Evolutionary conservation across 2,797 vertebrate species (phyloP), one percentile per base, ranked within the genome.

Genomic region (Catostomus latipinnis): DNA sequence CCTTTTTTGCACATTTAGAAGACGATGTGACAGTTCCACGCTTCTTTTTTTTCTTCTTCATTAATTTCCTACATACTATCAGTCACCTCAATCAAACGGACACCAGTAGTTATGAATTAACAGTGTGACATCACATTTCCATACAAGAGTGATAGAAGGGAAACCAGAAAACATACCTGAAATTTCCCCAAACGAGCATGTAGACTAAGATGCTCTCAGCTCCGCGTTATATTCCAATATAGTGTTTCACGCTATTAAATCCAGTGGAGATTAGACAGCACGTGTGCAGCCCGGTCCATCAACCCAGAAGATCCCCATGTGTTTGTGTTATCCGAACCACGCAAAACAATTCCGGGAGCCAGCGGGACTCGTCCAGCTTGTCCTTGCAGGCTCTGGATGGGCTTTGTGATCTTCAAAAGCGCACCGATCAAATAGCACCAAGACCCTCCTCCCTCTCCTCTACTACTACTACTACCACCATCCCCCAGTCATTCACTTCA

Each of bases 361-460:
- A 83, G 84, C 69, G 70, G 84, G 16, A 70, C 83, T 91, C 94
- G 84, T 93, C 81, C 80, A 85, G 84, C 81, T 90, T 83, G 91
- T 91, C 88, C 88, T 74, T 84, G 85, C 34, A 34, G 91, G 90
- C 89, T 90, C 89, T 86, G 87, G 34, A 34, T 34, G 89, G 34
- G 93, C 87, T 92, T 90, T 93, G 90, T 92, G 93, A 93, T 94
- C 93, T 92, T 92, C 92, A 94, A 92, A 94, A 92, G 92, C 89
- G 88, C 90, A 84, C 87, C 90, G 92, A 94, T 92, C 90, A 90
- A 90, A 92, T 88, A 88, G 87, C 87, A 87, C 63, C 69, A 85
- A 84, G 82, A 84, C 80, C 78, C 81, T 83, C 86, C 86, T 88
- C 76, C 63, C 87, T 69, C 87, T 87, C 69, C 87, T 50, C 34